Percentiles rank a stretch among this genome's conserved stretches.
These are phyloP conservation scores for Myzus persicae DNA, from an alignment of 1,140 invertebrate species.

Conservation along the genomic window DNA sequence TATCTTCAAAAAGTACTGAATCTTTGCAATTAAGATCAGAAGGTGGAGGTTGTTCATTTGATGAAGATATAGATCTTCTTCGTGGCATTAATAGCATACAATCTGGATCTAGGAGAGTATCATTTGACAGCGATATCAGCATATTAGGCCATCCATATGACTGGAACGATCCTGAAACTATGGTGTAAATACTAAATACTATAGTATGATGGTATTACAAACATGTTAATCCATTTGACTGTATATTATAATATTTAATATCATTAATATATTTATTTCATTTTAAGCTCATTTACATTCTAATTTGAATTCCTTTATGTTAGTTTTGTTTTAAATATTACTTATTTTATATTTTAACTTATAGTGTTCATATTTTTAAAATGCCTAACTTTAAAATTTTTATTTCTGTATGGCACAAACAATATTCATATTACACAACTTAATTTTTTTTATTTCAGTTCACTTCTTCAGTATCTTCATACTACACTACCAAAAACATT, in stretches of 20 bases:
- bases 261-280: no score
- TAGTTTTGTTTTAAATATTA: neutral
- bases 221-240: neutral
- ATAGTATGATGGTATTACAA: neutral
- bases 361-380: slow-evolving; percentile 17
- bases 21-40: slow-evolving; percentile 52
- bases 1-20: slow-evolving; percentile 55
- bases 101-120: slow-evolving; percentile 41
- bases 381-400: neutral
- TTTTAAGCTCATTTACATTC: slow-evolving; percentile 19
- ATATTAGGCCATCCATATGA: slow-evolving; percentile 58
- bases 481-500: neutral
- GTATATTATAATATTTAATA: neutral
- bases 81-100: slow-evolving; percentile 8
- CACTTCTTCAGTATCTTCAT: no score
- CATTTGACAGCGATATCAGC: slow-evolving; percentile 33
- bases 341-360: neutral
- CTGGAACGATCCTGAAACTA: slow-evolving; percentile 59
- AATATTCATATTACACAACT: neutral
- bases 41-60: slow-evolving; percentile 52
- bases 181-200: slow-evolving; percentile 47
- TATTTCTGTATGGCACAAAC: neutral
- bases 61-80: slow-evolving; percentile 37
- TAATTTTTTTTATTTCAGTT: neutral
- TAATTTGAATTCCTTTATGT: neutral